These are phyloP conservation scores for Pangasianodon hypophthalmus DNA, from an alignment of 2,113 vertebrate species.

Conservation along the genomic window DNA sequence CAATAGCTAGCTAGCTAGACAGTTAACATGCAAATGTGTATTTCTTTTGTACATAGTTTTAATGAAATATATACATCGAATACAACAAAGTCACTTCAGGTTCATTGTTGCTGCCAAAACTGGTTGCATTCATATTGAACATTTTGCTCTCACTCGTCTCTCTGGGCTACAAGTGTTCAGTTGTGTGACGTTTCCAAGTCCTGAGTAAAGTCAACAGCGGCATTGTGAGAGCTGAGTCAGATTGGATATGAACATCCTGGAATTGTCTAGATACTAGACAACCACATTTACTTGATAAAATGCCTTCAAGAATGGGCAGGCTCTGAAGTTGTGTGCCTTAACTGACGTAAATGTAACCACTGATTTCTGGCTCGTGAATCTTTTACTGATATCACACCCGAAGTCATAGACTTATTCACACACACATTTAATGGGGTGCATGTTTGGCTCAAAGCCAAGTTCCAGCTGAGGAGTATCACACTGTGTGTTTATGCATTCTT, in stretches of 20 bases:
- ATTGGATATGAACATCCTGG: neutral
- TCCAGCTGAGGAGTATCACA: slow-evolving; percentile 20
- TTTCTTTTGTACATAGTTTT: neutral
- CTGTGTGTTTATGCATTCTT: slow-evolving; percentile 21
- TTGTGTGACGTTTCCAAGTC: neutral
- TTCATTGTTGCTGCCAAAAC: neutral
- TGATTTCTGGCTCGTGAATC: neutral
- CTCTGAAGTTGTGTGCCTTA: neutral
- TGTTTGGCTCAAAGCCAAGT: neutral
- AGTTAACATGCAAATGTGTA: neutral
- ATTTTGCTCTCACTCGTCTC: neutral
- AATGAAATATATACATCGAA: neutral
- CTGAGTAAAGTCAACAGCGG: neutral
- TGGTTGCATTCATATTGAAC: neutral
- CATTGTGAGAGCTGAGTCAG: neutral
- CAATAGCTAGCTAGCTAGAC: neutral
- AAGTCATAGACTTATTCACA: neutral
- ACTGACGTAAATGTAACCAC: neutral
- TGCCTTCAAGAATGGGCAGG: neutral
- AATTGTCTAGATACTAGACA: neutral
- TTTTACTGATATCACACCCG: neutral
- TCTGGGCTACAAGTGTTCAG: neutral
- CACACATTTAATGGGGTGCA: neutral
- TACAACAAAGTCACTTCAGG: neutral
- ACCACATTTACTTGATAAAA: slow-evolving; percentile 3